Evolutionary conservation across 1,140 invertebrate species (phyloP).

Genomic region (Drosophila repleta): DNA sequence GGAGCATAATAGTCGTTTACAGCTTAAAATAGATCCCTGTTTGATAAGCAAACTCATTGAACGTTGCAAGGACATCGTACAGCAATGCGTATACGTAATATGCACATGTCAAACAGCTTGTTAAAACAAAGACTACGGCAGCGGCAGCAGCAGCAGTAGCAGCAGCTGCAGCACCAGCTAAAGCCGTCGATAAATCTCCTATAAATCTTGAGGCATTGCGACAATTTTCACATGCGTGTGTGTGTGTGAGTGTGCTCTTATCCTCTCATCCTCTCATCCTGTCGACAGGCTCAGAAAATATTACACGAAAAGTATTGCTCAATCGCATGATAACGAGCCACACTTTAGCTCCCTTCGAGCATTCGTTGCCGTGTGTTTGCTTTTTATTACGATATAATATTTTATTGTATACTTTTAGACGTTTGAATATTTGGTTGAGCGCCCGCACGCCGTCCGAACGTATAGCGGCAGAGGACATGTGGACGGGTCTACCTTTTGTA

Average conservation of each 20-base stretch:
- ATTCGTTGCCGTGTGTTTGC: conserved; percentile 54
- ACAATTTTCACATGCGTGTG: conserved; percentile 41
- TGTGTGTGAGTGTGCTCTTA: conserved; percentile 22
- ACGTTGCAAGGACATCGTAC: conserved; percentile 3
- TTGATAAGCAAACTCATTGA: conserved; percentile 3
- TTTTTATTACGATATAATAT: conserved; percentile 80
- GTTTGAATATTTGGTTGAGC: conserved; percentile 60
- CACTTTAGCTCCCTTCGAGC: conserved; percentile 16
- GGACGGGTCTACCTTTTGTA: conserved; percentile 35
- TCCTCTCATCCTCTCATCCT: conserved; percentile 31
- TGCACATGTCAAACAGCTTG: conserved; percentile 47
- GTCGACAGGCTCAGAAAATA: conserved; percentile 43
- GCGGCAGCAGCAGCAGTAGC: conserved; percentile 2
- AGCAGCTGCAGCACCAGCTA: conserved; percentile 36
- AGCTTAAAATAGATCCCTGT: not conserved
- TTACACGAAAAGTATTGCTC: conserved; percentile 70
- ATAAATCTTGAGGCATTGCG: conserved; percentile 74
- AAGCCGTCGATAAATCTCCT: conserved; percentile 72
- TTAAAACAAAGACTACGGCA: conserved; percentile 50
- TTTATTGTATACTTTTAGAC: conserved; percentile 77
- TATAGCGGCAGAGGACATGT: conserved; percentile 40
- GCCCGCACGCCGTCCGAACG: conserved; percentile 29
- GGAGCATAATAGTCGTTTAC: not conserved
- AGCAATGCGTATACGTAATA: conserved; percentile 26
- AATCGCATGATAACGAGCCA: conserved; percentile 58